Base-by-base conservation (phyloP, 2,888 invertebrate species). In the Dynastes maya region DNA sequence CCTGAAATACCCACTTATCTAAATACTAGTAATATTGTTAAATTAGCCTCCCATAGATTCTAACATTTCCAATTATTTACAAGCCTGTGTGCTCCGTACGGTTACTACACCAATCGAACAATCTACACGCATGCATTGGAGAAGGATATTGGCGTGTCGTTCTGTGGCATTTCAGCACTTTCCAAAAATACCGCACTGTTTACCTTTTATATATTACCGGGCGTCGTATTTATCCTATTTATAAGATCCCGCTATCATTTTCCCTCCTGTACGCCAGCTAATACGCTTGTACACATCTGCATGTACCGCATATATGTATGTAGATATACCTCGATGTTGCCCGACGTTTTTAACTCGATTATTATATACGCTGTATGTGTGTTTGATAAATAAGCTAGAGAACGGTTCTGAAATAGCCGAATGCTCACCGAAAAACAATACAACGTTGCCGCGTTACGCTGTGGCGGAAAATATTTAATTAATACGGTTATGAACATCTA, bases 191-290 rank as follows among this genome's bases (percentile, higher is more conserved):
- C 61, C 45, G 6, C 61, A 74, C 45, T 74, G 72, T 74, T 74
- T 74, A 74, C 72, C 58, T 22, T 74, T 63, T 61, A 61, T 58
- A 61, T 45, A 61, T 74, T 74, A 29, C 45, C 45, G 61, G n/a
- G 22, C n/a, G 72, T 40, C 61, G 61, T 74, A 45, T 63, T 74
- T 61, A 74, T 74, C 61, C 72, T 74, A 74, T 74, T 74, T 74
- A 45, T 74, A 61, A 40, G 40, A 74, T 32, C 32, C 22, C 22
- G 55, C 55, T 16, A 55, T 55, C 22, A 67, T 67, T 49, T 45
- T 67, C 65, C 45, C 45, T 45, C 65, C 40, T 22, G 45, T 63
- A 11, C 45, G 45, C 45, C 11, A 45, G 32, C 32, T 32, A 32
- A 32, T 32, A 32, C 32, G 32, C 32, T 32, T 4, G 32, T 32